Evolutionary conservation across 2,113 vertebrate species (phyloP).

Genomic region (Nyctibius bracteatus): DNA sequence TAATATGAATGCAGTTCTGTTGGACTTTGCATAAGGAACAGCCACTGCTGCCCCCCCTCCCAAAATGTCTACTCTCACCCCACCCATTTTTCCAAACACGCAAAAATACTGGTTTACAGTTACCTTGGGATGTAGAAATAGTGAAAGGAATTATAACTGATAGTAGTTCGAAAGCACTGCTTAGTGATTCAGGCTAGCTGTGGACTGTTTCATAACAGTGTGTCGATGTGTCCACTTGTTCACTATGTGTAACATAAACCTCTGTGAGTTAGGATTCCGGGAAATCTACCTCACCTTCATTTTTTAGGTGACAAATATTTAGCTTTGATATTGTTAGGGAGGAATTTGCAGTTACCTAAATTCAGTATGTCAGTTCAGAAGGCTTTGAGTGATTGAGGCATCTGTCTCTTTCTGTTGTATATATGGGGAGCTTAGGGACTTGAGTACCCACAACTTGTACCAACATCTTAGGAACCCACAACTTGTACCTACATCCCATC

Average conservation of each 20-base stretch:
- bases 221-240: not conserved
- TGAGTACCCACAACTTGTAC: not conserved
- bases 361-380: not conserved
- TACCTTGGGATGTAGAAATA: not conserved
- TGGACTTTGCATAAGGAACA: not conserved
- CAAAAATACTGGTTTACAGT: not conserved
- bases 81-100: not conserved
- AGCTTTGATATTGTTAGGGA: not conserved
- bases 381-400: not conserved
- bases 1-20: not conserved
- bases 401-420: not conserved
- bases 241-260: not conserved
- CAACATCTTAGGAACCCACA: not conserved
- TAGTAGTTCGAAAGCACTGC: not conserved
- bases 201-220: not conserved
- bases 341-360: not conserved
- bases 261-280: not conserved
- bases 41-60: not conserved
- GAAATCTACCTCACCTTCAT: not conserved
- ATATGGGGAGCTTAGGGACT: not conserved
- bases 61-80: not conserved
- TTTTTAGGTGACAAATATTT: not conserved
- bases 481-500: not conserved
- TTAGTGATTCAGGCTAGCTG: not conserved
- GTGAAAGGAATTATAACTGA: not conserved